Evolutionary conservation across 2,113 vertebrate species (phyloP).

Genomic region (Rutilus rutilus): DNA sequence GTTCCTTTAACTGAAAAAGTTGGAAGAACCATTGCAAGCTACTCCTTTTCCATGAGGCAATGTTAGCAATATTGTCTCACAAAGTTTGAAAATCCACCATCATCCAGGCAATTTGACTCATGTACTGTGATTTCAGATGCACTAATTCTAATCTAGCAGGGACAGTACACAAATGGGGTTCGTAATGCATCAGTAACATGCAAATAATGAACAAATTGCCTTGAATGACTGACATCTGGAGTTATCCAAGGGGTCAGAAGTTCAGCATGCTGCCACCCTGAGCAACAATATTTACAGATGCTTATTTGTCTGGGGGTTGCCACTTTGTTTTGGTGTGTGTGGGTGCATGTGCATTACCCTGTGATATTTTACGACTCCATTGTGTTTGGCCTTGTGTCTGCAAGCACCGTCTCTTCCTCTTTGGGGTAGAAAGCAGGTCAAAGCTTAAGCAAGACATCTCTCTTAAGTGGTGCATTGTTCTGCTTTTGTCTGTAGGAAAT

Average conservation of each 20-base stretch:
- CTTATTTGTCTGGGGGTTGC: constrained; percentile 54
- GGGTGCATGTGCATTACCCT: constrained; percentile 69
- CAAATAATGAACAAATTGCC: constrained; percentile 67
- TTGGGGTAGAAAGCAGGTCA: constrained; percentile 73
- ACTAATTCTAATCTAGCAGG: background rate
- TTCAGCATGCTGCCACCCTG: constrained; percentile 68
- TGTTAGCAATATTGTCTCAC: background rate
- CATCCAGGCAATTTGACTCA: background rate
- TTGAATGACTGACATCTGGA: constrained; percentile 61
- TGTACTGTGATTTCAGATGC: background rate
- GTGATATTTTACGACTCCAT: constrained; percentile 70
- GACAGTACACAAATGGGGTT: background rate
- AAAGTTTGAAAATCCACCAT: background rate
- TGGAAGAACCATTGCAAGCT: background rate
- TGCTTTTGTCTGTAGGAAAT: constrained; percentile 66
- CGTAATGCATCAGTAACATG: constrained; percentile 29
- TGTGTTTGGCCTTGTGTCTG: constrained; percentile 61
- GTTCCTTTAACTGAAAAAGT: background rate
- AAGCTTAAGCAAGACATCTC: constrained; percentile 72
- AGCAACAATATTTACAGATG: constrained; percentile 65
- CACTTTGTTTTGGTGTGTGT: constrained; percentile 64
- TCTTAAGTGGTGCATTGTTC: constrained; percentile 74
- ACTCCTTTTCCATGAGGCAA: background rate
- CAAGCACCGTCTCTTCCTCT: constrained; percentile 47
- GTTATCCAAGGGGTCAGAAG: constrained; percentile 72